Base-by-base conservation (phyloP, 2,113 vertebrate genomes). In the Ciconia boyciana region DNA sequence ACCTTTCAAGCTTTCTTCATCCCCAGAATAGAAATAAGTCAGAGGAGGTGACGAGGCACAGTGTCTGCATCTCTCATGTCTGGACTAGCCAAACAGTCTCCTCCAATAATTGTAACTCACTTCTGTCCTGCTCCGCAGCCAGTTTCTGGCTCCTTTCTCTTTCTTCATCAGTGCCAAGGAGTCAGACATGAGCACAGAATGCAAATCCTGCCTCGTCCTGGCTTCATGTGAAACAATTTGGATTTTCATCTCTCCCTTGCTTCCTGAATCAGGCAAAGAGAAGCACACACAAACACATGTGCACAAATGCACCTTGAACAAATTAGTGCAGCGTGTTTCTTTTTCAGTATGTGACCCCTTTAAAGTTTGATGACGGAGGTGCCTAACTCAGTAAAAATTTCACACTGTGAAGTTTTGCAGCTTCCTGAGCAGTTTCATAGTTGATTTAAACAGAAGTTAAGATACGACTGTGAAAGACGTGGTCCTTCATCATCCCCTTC, bases 21-120 rank as follows among this genome's bases (percentile, higher is more conserved):
- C 44, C 75, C 66, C 81, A 70, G 82, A 85, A 96, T 18, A 90
- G 74, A 91, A 90, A 51, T 65, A 96, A 94, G 79, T 88, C 83
- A 89, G 48, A 90, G 62, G 62, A 95, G 83, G 79, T 68, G 71
- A 81, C 5, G 3, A 82, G 62, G 61, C 74, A 93, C 61, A 91
- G 61, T 36, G 76, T 77, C 69, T 72, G 26, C 55, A 87, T 48
- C 49, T 80, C 52, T 84, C 91, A 70, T 52, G 57, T 64, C 78
- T 74, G 71, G 62, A 77, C 85, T 83, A 88, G 83, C 75, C 84
- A 90, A 92, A 69, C 39, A 65, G 64, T 3, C 68, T 89, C 51
- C 39, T 81, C 54, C 39, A 93, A 46, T 46, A 89, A 66, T 16
- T 75, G 10, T 52, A 89, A 65, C 54, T 94, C 65, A 54, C 25